Conservation (phyloP, 1,140 invertebrate genomes). For the Microplitis demolitor region DNA sequence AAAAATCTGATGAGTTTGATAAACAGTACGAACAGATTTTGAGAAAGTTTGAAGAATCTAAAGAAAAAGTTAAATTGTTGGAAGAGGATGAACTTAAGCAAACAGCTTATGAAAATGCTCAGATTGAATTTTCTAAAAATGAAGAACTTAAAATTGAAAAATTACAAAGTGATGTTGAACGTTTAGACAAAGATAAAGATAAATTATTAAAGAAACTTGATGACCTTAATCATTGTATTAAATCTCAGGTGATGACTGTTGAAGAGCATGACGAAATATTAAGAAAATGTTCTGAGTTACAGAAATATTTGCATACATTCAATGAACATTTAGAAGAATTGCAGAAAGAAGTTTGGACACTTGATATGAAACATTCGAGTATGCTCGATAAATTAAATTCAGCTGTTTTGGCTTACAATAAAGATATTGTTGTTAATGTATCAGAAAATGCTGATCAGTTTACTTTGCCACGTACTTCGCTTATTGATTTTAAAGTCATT, state of each 20-base stretch:
- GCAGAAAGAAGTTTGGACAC: slow-evolving; percentile 42
- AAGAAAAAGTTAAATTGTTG: slow-evolving; percentile 21
- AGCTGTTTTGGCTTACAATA: slow-evolving; percentile 43
- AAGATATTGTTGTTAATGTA: slow-evolving; percentile 42
- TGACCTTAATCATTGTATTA: slow-evolving; percentile 35
- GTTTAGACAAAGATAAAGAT: slow-evolving; percentile 28
- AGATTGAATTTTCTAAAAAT: slow-evolving; percentile 33
- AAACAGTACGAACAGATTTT: slow-evolving; percentile 23
- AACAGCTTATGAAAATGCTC: slow-evolving; percentile 19
- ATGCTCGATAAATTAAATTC: slow-evolving; percentile 41
- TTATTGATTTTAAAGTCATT: slow-evolving; percentile 35
- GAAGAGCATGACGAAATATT: slow-evolving; percentile 39
- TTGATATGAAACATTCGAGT: slow-evolving; percentile 44
- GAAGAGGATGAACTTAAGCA: slow-evolving; percentile 30
- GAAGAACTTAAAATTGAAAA: slow-evolving; percentile 35
- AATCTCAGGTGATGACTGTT: slow-evolving; percentile 44
- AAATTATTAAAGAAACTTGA: slow-evolving; percentile 23
- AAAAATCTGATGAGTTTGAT: slow-evolving; percentile 21
- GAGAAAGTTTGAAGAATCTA: slow-evolving; percentile 28
- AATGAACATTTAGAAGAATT: slow-evolving; percentile 47
- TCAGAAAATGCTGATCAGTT: slow-evolving; percentile 35
- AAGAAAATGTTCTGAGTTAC: slow-evolving; percentile 37
- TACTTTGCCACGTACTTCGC: slow-evolving; percentile 42
- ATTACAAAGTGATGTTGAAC: slow-evolving; percentile 26
- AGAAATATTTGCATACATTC: slow-evolving; percentile 39